Evolutionary conservation across 2,888 invertebrate genomes (phyloP).

Genomic region (Ceriagrion tenellum): DNA sequence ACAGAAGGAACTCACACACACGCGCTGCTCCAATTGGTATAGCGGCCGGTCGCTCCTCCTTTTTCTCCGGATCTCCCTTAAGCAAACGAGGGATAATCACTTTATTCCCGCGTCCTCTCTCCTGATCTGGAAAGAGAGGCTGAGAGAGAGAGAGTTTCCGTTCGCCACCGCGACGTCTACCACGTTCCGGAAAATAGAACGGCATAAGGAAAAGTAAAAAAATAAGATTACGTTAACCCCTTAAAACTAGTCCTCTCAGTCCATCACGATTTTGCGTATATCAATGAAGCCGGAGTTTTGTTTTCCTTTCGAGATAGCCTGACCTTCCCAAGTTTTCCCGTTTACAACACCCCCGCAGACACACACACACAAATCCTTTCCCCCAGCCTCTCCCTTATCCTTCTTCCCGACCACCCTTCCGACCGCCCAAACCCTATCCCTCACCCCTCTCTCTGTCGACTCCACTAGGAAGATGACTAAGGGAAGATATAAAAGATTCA

Average conservation of each 20-base stretch:
- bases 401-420: background rate
- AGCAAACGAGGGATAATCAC: background rate
- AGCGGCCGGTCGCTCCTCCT: background rate
- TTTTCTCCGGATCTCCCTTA: background rate
- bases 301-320: conserved; percentile 22
- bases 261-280: conserved; percentile 36
- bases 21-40: background rate
- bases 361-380: background rate
- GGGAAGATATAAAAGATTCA: conserved; percentile 53
- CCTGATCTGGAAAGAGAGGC: too few relatives aligned
- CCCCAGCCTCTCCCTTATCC: background rate
- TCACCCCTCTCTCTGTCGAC: background rate
- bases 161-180: too few relatives aligned
- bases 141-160: too few relatives aligned
- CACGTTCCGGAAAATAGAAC: too few relatives aligned
- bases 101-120: background rate
- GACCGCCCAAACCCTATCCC: background rate
- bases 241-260: background rate
- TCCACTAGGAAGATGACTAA: conserved; percentile 38
- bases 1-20: background rate
- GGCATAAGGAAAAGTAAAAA: background rate
- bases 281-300: conserved; percentile 3
- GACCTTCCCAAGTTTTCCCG: background rate
- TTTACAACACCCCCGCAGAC: too few relatives aligned
- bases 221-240: background rate